phyloP scores from a whole-genome alignment of 2,888 invertebrate genomes.

The Pasiphila rectangulata region DNA sequence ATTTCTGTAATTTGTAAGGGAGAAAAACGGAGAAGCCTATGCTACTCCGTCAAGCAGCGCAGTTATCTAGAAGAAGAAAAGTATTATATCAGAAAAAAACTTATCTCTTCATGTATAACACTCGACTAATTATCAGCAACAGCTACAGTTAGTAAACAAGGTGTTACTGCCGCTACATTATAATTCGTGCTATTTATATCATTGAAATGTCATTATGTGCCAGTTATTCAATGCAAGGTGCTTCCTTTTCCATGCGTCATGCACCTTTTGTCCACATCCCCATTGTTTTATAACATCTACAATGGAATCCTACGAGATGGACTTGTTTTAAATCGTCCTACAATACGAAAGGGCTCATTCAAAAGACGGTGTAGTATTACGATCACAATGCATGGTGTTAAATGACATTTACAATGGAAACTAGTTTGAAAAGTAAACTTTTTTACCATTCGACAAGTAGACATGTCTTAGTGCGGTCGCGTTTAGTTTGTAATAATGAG shows the following conservation, averaged over 20 bases:
- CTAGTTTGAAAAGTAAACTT: conserved; percentile 51
- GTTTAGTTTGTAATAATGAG: conserved; percentile 38
- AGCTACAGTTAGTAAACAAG: conserved; percentile 1
- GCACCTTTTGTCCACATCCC: conserved; percentile 37
- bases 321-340: conserved; percentile 48
- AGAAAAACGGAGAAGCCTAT: too few species aligned
- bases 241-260: conserved; percentile 40
- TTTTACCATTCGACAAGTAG: conserved; percentile 50
- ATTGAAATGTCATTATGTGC: conserved; percentile 31
- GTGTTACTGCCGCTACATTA: conserved; percentile 31
- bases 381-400: conserved; percentile 24
- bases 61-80: too few species aligned
- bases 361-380: conserved; percentile 53
- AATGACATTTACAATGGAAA: conserved; percentile 37
- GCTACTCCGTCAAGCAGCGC: too few species aligned
- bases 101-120: too few species aligned
- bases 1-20: too few species aligned
- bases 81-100: too few species aligned
- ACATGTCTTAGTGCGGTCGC: conserved; percentile 38
- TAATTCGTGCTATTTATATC: conserved; percentile 44
- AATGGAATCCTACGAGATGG: too few species aligned
- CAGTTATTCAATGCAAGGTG: conserved; percentile 33
- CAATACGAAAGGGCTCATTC: conserved; percentile 45
- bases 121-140: neutral
- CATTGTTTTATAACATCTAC: conserved; percentile 49